phyloP scores from a whole-genome alignment of 2,797 vertebrate genomes.

The Myiotriccus ornatus region DNA sequence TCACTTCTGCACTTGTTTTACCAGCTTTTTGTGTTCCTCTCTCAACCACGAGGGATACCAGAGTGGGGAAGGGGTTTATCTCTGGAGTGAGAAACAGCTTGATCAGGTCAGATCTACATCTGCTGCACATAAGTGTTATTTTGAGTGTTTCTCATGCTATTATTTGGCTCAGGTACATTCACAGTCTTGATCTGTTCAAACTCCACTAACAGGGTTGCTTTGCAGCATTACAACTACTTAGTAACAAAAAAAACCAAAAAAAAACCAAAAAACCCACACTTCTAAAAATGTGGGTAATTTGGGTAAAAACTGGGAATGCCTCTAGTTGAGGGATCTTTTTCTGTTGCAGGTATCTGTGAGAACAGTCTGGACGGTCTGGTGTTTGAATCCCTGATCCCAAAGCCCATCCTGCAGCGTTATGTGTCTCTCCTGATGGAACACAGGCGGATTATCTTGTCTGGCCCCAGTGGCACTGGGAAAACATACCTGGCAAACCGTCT shows the following conservation, averaged over 20 bases:
- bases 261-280: not conserved
- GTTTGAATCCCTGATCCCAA: slow-evolving; percentile 92
- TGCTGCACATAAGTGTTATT: not conserved
- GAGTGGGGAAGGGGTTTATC: not conserved
- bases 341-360: slow-evolving; percentile 81
- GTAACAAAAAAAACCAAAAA: not conserved
- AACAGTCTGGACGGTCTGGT: slow-evolving; percentile 89
- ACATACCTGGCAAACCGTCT: slow-evolving; percentile 92
- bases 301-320: not conserved
- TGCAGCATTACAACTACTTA: not conserved
- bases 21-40: not conserved
- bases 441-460: slow-evolving; percentile 91
- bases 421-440: slow-evolving; percentile 91
- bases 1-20: not conserved
- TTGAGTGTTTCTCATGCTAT: not conserved
- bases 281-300: not conserved
- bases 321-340: not conserved
- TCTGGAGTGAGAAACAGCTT: not conserved
- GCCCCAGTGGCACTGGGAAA: slow-evolving; percentile 94
- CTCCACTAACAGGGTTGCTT: not conserved
- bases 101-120: not conserved
- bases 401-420: slow-evolving; percentile 93
- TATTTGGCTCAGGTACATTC: not conserved
- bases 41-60: rapidly evolving
- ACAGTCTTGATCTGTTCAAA: not conserved